Base-by-base conservation (phyloP, 2,113 vertebrate genomes). In the Ailuropoda melanoleuca region DNA sequence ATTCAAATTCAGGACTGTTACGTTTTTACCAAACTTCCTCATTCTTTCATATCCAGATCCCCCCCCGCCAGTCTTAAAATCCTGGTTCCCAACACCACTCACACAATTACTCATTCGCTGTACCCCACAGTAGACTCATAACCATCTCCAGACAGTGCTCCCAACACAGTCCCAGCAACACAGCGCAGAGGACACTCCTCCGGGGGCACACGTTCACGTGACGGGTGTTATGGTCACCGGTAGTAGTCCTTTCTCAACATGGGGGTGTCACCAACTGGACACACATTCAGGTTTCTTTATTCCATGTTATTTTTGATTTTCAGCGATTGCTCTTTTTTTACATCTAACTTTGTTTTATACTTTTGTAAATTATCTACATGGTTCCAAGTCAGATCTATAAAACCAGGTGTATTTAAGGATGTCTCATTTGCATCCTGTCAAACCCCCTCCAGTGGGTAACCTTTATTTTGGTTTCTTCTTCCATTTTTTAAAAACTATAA, bases 111-210 rank as follows among this genome's bases (percentile, higher is more conserved):
- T 83, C 24, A 9, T 18, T 58, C 1, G 26, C 72, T 60, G 29
- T 43, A 8, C 37, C 70, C 17, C 78, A 37, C 8, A 29, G 37
- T 23, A 21, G 80, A 58, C 81, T 56, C n/a, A 29, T 4, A 37
- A 1, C 19, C n/a, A 18, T 50, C 24, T 66, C 34, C 43, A 11
- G 60, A 53, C 29, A 84, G 1, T 46, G 19, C 1, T 19, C 3
- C 11, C 34, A 74, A 10, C 4, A 21, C 29, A 10, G 6, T 46
- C 75, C 89, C n/a, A 26, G 11, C 0, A 0, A 6, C 4, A 6
- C 4, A 8, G 8, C 8, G 9, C 6, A 34, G 46, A 50, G 58
- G 21, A 31, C 2, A 1, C 6, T 29, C 1, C 56, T 23, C 10
- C 4, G 7, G 64, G 18, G 24, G 31, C 7, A 3, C 3, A 19